Evolutionary conservation across 1,140 invertebrate genomes (phyloP).

Genomic region (Arctopsyche grandis): DNA sequence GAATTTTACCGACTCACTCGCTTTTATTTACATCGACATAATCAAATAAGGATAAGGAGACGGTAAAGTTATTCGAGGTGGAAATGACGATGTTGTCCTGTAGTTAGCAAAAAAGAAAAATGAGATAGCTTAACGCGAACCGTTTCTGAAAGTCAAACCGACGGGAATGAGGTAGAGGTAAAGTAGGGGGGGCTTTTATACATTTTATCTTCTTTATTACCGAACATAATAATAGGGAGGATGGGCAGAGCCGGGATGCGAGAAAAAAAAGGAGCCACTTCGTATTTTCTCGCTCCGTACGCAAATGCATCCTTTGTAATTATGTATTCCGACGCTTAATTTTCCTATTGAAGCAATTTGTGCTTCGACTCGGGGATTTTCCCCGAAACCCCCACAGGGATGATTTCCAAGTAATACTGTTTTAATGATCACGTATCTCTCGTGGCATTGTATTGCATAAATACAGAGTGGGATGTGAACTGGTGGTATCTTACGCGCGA

Average conservation of each 20-base stretch:
- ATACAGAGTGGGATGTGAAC: not conserved
- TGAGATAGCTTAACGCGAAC: slow-evolving; percentile 25
- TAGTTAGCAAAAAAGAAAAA: slow-evolving; percentile 18
- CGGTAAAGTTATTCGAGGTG: slow-evolving; percentile 27
- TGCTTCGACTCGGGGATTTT: not conserved
- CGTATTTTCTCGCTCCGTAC: not conserved
- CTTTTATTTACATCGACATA: slow-evolving; percentile 31
- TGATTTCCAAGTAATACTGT: not conserved
- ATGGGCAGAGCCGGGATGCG: not conserved
- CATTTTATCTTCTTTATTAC: slow-evolving; percentile 32
- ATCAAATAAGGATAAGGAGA: slow-evolving; percentile 19
- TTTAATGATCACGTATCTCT: not conserved
- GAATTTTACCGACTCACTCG: not conserved
- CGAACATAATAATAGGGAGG: slow-evolving; percentile 25
- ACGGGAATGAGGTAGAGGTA: too few species aligned
- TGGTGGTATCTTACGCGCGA: not conserved
- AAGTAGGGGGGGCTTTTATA: slow-evolving; percentile 27
- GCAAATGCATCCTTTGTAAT: slow-evolving; percentile 2
- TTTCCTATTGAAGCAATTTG: not conserved
- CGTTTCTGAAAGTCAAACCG: not conserved
- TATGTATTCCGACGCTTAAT: not conserved
- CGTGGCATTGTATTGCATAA: not conserved
- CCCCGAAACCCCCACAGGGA: too few species aligned
- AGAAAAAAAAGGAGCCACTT: not conserved
- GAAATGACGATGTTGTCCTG: slow-evolving; percentile 28